phyloP scores from a whole-genome alignment of 2,888 invertebrate species.

The Cantharis rustica region DNA sequence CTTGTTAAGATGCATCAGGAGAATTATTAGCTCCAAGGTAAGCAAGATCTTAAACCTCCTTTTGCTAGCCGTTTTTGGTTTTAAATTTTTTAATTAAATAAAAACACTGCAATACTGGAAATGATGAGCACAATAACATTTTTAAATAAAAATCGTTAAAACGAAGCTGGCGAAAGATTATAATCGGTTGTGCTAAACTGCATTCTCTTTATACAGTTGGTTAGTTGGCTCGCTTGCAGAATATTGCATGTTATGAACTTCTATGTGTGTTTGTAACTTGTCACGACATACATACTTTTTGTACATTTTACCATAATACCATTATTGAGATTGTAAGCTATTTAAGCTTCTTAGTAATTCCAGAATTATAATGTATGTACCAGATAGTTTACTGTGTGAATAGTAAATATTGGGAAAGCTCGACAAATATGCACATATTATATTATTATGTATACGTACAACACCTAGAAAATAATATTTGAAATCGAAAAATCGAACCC shows the following conservation, averaged over 20 bases:
- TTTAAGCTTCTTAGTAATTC: slow-evolving; percentile 20
- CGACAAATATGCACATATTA: neutral
- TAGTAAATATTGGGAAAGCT: neutral
- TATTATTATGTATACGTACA: neutral
- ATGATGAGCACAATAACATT: neutral
- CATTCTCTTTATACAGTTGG: slow-evolving; percentile 22
- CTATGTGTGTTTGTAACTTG: slow-evolving; percentile 32
- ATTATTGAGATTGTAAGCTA: slow-evolving; percentile 22
- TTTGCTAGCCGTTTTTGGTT: neutral
- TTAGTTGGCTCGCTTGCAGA: slow-evolving; percentile 33
- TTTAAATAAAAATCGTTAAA: neutral
- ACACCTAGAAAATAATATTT: neutral
- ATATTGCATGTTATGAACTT: slow-evolving; percentile 36
- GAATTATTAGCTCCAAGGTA: neutral
- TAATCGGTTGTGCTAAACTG: slow-evolving; percentile 16
- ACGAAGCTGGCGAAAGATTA: slow-evolving; percentile 8
- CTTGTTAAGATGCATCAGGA: neutral
- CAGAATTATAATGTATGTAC: neutral
- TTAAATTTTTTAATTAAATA: neutral
- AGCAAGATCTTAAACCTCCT: neutral
- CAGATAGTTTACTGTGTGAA: neutral
- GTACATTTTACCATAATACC: slow-evolving; percentile 25
- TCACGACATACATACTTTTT: slow-evolving; percentile 29
- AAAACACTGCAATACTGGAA: neutral
- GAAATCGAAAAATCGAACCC: neutral